These are phyloP conservation scores for Sander vitreus DNA, from an alignment of 2,113 vertebrate genomes.

Conservation along the genomic window DNA sequence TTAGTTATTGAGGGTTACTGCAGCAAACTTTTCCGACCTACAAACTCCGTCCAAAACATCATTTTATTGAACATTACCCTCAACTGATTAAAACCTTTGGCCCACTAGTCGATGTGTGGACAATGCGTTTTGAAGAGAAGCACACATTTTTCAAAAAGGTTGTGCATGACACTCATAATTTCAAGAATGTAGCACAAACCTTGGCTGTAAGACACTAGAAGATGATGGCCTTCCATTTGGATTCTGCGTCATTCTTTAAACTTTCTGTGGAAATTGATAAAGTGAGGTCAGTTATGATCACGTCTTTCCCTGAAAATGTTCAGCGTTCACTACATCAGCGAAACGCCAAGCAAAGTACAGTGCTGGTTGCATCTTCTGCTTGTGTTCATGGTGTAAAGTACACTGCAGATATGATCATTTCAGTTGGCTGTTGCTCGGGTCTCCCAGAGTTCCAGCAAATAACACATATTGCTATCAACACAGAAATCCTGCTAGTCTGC, in stretches of 20 bases:
- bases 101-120: background rate
- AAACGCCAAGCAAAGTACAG: background rate
- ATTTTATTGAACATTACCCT: conserved; percentile 21
- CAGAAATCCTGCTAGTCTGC: too few relatives aligned
- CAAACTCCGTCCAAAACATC: conserved; percentile 19
- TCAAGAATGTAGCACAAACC: conserved; percentile 24
- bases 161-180: conserved; percentile 17
- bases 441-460: too few relatives aligned
- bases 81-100: conserved; percentile 8
- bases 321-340: background rate
- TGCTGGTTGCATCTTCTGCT: background rate
- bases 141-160: conserved; percentile 11
- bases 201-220: conserved; percentile 31
- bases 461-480: too few relatives aligned
- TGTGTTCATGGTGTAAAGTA: conserved; percentile 7
- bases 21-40: conserved; percentile 7
- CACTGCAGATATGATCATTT: background rate
- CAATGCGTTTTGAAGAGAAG: conserved; percentile 8
- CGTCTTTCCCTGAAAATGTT: conserved; percentile 4
- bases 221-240: conserved; percentile 28
- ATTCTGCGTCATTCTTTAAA: background rate
- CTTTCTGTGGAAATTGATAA: conserved; percentile 15
- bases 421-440: too few relatives aligned
- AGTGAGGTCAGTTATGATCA: background rate
- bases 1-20: conserved; percentile 2